A percentile compares a stretch with the other conserved stretches of the same genome.
These are phyloP conservation scores for Condylura cristata DNA, from an alignment of 2,113 vertebrate genomes.

Conservation along the genomic window DNA sequence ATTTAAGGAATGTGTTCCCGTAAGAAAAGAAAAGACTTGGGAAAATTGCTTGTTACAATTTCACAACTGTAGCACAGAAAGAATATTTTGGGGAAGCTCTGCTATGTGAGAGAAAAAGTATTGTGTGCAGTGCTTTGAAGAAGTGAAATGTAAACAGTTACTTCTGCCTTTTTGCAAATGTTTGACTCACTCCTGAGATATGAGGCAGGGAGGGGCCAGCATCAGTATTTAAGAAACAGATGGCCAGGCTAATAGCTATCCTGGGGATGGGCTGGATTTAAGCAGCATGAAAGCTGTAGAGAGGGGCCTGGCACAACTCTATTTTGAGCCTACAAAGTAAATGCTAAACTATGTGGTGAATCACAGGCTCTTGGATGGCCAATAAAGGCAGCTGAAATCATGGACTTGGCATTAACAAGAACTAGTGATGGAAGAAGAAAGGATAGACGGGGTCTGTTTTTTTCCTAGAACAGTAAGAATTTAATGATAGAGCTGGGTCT, in stretches of 20 bases:
- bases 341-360: slow-evolving; percentile 68
- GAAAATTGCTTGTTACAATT: not conserved
- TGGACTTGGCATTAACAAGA: slow-evolving; percentile 48
- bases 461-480: not conserved
- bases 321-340: slow-evolving; percentile 59
- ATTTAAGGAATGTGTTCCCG: not conserved
- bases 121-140: slow-evolving; percentile 8
- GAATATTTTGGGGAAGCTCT: not conserved
- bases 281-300: not conserved
- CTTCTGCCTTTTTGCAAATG: slow-evolving; percentile 52
- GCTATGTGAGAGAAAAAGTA: not conserved
- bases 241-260: not conserved
- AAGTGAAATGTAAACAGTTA: slow-evolving; percentile 22
- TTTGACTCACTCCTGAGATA: slow-evolving; percentile 51
- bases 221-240: slow-evolving; percentile 58
- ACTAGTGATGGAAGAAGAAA: slow-evolving; percentile 15
- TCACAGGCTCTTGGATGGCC: slow-evolving; percentile 59
- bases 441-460: not conserved
- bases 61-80: not conserved
- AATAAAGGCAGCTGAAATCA: slow-evolving; percentile 67
- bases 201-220: not conserved
- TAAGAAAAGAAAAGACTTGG: not conserved
- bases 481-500: not conserved
- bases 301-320: slow-evolving; percentile 35
- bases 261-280: slow-evolving; percentile 13